Evolutionary conservation across 2,888 invertebrate genomes (phyloP).

Genomic region (Panopea generosa): DNA sequence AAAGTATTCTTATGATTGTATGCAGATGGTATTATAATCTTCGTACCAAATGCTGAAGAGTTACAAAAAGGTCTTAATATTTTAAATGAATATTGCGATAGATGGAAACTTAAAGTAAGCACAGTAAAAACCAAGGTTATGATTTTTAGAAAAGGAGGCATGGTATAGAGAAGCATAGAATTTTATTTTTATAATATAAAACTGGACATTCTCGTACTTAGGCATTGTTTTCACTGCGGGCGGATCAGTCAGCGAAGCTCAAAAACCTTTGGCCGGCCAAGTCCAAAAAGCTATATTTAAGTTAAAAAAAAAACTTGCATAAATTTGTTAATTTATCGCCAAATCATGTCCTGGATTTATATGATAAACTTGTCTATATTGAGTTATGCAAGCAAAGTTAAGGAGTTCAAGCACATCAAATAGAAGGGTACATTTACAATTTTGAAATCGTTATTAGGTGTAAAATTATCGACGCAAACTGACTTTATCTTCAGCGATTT

Average conservation of each 20-base stretch:
- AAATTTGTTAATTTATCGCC: conserved; percentile 20
- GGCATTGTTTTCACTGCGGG: conserved; percentile 7
- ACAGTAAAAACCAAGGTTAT: too few species aligned
- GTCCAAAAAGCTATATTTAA: conserved; percentile 27
- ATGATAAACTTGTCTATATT: conserved; percentile 32
- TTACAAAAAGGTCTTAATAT: too few species aligned
- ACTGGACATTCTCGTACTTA: conserved; percentile 10
- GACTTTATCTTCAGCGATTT: conserved; percentile 33
- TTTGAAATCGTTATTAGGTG: conserved; percentile 23
- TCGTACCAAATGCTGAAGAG: too few species aligned
- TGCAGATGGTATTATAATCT: too few species aligned
- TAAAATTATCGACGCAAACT: conserved; percentile 31
- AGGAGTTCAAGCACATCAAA: conserved; percentile 17
- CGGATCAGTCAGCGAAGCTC: conserved; percentile 9
- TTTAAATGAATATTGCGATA: too few species aligned
- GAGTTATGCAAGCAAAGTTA: conserved; percentile 24
- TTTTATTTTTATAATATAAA: too few species aligned
- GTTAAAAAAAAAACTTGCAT: conserved; percentile 27
- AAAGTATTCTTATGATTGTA: too few species aligned
- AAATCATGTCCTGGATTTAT: conserved; percentile 25
- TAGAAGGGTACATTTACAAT: conserved; percentile 23
- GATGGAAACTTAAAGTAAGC: too few species aligned
- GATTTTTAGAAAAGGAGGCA: too few species aligned
- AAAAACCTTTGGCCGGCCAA: conserved; percentile 25
- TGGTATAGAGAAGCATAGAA: too few species aligned